phyloP scores from a whole-genome alignment of 37 sponge, comb jelly and placozoan genomes.

The Ephydatia muelleri region DNA sequence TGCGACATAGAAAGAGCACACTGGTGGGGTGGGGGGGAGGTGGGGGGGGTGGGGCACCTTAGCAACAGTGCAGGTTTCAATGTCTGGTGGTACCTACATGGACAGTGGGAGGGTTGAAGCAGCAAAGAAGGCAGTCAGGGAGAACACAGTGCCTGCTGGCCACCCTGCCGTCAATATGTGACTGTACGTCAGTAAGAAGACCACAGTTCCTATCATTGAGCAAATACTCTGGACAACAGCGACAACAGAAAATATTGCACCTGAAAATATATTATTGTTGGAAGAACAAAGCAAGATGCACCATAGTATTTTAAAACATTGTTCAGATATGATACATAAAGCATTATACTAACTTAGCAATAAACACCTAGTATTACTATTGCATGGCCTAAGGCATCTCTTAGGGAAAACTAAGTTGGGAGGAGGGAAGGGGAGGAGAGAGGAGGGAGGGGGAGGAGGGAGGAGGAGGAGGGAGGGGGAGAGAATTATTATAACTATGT shows the following conservation, averaged over 20 bases:
- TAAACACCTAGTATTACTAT: too few species aligned
- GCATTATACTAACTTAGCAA: too few species aligned
- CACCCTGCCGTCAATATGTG: background rate
- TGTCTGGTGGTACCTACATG: background rate
- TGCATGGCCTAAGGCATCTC: too few species aligned
- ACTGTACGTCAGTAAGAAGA: background rate
- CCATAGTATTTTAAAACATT: background rate
- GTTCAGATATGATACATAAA: background rate
- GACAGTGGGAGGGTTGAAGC: background rate
- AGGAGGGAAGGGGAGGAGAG: too few species aligned
- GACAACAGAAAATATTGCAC: constrained; percentile 17
- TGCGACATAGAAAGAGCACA: background rate
- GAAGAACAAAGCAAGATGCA: too few species aligned
- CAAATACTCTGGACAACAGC: constrained; percentile 3
- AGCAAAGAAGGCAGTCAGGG: background rate
- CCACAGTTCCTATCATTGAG: background rate
- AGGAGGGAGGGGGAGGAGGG: too few species aligned
- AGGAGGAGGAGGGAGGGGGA: too few species aligned
- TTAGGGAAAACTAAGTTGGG: too few species aligned
- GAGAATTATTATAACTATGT: too few species aligned
- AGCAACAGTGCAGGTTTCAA: background rate
- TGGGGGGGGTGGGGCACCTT: too few species aligned
- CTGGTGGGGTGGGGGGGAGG: too few species aligned
- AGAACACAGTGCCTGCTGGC: background rate
- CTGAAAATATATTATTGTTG: background rate